phyloP scores from a whole-genome alignment of 2,113 vertebrate species.

The Sarotherodon lohbergeri region DNA sequence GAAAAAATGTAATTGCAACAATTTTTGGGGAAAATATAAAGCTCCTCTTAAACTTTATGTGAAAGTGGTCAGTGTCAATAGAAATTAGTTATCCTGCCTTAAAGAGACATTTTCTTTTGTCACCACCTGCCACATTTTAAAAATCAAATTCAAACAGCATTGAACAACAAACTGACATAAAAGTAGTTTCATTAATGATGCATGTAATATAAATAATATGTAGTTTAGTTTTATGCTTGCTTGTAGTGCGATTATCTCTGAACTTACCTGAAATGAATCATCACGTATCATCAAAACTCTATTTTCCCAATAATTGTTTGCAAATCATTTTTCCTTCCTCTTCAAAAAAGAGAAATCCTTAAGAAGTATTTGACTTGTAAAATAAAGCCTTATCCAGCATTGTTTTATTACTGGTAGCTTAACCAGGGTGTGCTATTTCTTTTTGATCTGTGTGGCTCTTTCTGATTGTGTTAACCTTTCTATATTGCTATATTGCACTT shows the following conservation, averaged over 20 bases:
- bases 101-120: not conserved
- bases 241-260: not conserved
- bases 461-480: conserved; percentile 50
- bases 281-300: not conserved
- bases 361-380: not conserved
- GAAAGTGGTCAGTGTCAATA: not conserved
- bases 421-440: not conserved
- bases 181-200: not conserved
- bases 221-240: not conserved
- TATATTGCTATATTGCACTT: conserved; percentile 77
- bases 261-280: not conserved
- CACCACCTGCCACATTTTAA: not conserved
- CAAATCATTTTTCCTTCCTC: not conserved
- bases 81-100: not conserved
- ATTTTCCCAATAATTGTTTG: not conserved
- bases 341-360: not conserved
- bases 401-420: not conserved
- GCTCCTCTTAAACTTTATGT: not conserved
- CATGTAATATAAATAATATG: not conserved
- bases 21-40: not conserved
- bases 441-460: conserved; percentile 24
- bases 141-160: not conserved
- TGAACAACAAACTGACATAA: not conserved
- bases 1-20: not conserved
- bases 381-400: not conserved